phyloP scores from a whole-genome alignment of 2,113 vertebrate genomes.

The Callipepla squamata region DNA sequence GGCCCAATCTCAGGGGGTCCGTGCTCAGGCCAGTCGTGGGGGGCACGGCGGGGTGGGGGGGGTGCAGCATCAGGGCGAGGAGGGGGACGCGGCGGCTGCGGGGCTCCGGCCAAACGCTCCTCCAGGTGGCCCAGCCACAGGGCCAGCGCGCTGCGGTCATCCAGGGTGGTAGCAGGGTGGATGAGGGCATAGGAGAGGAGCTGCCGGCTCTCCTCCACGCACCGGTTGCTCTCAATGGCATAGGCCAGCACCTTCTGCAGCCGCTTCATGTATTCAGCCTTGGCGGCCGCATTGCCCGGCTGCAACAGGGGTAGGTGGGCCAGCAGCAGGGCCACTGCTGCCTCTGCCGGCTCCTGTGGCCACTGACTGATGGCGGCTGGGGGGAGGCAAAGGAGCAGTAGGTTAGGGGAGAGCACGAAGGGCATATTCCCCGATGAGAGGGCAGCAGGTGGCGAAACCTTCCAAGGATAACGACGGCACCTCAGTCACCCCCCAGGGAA shows the following conservation, averaged over 20 bases:
- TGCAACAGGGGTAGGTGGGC: constrained; percentile 93
- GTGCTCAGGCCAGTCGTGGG: constrained; percentile 85
- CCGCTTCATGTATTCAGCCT: constrained; percentile 96
- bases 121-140: constrained; percentile 95
- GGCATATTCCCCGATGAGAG: neutral
- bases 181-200: constrained; percentile 95
- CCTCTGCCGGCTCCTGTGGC: constrained; percentile 93
- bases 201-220: constrained; percentile 94
- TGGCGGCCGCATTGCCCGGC: constrained; percentile 92
- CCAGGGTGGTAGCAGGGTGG: constrained; percentile 93
- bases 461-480: neutral
- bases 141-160: constrained; percentile 92
- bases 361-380: constrained; percentile 91
- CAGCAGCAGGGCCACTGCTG: constrained; percentile 89
- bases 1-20: constrained; percentile 78
- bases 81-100: constrained; percentile 49
- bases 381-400: neutral
- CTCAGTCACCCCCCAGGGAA: neutral
- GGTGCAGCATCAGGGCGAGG: neutral
- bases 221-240: constrained; percentile 93
- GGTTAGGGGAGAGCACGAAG: neutral
- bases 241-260: constrained; percentile 93
- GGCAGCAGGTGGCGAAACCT: neutral
- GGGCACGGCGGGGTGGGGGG: neutral
- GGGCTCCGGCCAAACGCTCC: constrained; percentile 83